These are phyloP conservation scores for Hapalemur alaotrensis DNA, from an alignment of 2,797 vertebrate species.

Conservation along the genomic window DNA sequence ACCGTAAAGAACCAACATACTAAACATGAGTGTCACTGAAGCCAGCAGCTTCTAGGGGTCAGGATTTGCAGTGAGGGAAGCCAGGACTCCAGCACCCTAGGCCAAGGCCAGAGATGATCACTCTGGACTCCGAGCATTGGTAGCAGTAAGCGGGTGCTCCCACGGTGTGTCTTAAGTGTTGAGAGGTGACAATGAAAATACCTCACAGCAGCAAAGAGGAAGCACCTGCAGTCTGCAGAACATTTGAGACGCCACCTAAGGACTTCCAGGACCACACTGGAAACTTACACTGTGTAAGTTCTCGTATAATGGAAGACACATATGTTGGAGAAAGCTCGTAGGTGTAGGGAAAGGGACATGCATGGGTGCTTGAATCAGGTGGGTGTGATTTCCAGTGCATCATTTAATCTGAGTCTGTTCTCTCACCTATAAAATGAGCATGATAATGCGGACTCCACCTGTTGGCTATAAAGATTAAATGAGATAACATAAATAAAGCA, in stretches of 20 bases:
- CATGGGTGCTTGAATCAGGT: neutral
- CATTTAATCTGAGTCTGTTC: neutral
- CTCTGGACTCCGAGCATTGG: neutral
- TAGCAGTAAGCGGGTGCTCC: neutral
- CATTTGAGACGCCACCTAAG: neutral
- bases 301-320: neutral
- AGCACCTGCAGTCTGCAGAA: neutral
- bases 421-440: neutral
- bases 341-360: neutral
- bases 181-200: rapidly evolving
- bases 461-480: neutral
- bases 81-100: neutral
- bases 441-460: neutral
- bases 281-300: neutral
- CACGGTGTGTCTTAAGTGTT: rapidly evolving
- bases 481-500: neutral
- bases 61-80: neutral
- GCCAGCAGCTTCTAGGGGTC: neutral
- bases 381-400: neutral
- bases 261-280: rapidly evolving
- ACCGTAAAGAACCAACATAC: neutral
- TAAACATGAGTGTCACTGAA: neutral
- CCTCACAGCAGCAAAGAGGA: neutral
- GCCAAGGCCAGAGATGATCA: neutral
- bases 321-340: neutral